Conservation (phyloP, 2,113 vertebrate genomes). For the Chaetodon auriga region DNA sequence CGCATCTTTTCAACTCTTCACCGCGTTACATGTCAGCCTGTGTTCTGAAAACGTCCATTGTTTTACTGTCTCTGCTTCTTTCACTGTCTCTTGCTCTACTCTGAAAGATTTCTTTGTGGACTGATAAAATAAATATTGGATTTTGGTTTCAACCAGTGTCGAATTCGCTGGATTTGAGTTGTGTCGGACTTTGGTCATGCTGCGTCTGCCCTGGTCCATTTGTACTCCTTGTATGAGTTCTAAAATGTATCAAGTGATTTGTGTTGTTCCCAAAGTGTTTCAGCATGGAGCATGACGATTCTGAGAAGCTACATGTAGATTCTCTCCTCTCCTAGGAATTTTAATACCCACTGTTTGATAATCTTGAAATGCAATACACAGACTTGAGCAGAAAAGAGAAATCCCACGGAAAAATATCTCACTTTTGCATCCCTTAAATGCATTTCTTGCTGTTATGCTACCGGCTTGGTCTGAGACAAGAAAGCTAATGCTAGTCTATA, state of each 20-base stretch:
- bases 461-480: conserved; percentile 34
- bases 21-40: neutral
- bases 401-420: neutral
- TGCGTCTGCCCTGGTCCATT: neutral
- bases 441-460: conserved; percentile 48
- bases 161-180: conserved; percentile 2
- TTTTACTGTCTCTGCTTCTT: conserved; percentile 1
- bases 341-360: neutral
- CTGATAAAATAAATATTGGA: neutral
- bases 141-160: neutral
- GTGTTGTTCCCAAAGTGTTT: conserved; percentile 19
- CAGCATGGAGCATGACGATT: conserved; percentile 50
- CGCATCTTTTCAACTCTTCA: neutral
- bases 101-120: neutral
- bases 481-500: conserved; percentile 36
- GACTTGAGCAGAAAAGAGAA: conserved; percentile 5
- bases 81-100: neutral
- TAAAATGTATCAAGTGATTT: conserved; percentile 22
- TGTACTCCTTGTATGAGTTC: conserved; percentile 18
- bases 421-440: conserved; percentile 44
- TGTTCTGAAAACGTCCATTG: conserved; percentile 2
- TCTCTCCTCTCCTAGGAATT: neutral
- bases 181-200: neutral
- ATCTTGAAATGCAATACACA: conserved; percentile 9
- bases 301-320: conserved; percentile 24